Base-by-base conservation (phyloP, 2,888 invertebrate species). In the Dynastes grantii region DNA sequence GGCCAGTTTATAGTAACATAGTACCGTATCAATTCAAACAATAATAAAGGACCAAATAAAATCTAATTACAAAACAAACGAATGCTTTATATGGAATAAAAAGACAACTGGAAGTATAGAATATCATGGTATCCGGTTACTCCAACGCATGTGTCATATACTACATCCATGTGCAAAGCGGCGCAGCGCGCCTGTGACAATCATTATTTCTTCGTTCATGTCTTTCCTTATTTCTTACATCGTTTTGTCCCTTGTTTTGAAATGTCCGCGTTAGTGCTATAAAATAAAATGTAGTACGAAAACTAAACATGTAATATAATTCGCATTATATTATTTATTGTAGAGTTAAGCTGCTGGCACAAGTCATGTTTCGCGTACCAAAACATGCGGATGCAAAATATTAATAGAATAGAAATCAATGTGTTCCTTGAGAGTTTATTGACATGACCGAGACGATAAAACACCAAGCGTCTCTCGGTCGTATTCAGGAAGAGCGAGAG, bases 401-500 rank as follows among this genome's bases (percentile, higher is more conserved):
- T 75, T 75, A 75, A 75, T 75, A 75, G 73, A 75, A 75, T 75
- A 75, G 61, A 75, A 75, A 75, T 75, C 73, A 75, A 75, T 75
- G 73, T 75, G 61, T 61, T 61, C 73, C 73, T 75, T 55, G 61
- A 75, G 73, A 75, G 73, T 75, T 75, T 75, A 75, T 75, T 75
- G 73, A 75, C 73, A 75, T 75, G 73, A 75, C 73, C 73, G 73
- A 75, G 73, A 75, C 73, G 73, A 75, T 75, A 75, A 75, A 75
- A 55, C 73, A 61, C 61, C 45, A 75, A 61, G 61, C 73, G 61
- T 75, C 37, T 58, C 45, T 37, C n/a, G 61, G 53, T 58, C 29
- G 16, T 58, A 27, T 61, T 27, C 73, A 75, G 73, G 61, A 75
- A 61, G 73, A 49, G 27, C 45, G 45, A 45, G 27, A 75, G 61